Percentiles rank a stretch among this genome's conserved stretches.
These are phyloP conservation scores for Ameiurus melas DNA, from an alignment of 2,113 vertebrate genomes.

Conservation along the genomic window DNA sequence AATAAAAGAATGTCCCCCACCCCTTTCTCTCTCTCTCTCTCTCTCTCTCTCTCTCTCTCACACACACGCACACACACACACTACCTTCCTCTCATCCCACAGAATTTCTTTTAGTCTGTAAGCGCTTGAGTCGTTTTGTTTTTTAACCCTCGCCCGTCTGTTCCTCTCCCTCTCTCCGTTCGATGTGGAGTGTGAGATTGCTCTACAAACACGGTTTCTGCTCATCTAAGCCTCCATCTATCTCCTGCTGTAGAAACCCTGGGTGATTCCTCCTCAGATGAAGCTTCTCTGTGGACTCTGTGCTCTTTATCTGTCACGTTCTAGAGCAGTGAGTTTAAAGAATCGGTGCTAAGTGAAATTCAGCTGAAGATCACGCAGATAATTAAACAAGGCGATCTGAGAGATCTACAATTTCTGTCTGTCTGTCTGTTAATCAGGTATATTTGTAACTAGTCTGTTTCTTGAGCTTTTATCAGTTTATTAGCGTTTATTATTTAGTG, in stretches of 20 bases:
- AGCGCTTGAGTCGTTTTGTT: constrained; percentile 47
- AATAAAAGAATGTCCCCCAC: constrained; percentile 57
- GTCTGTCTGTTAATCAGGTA: not conserved
- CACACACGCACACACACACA: not conserved
- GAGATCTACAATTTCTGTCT: not conserved
- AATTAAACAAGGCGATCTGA: not conserved
- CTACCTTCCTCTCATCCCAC: not conserved
- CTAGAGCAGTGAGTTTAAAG: not conserved
- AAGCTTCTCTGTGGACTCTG: not conserved
- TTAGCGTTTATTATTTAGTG: not conserved
- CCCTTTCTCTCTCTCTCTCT: not conserved
- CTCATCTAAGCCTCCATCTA: not conserved
- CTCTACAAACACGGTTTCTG: not conserved
- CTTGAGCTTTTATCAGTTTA: not conserved
- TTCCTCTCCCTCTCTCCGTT: not conserved
- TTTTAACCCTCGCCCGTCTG: not conserved
- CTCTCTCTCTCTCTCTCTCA: not conserved
- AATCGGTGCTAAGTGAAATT: not conserved
- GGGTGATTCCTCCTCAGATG: not conserved
- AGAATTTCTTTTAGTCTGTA: constrained; percentile 56
- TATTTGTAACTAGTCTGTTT: not conserved
- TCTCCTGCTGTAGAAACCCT: not conserved
- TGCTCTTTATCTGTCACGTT: not conserved
- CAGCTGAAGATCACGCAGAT: not conserved
- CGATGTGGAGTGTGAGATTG: not conserved